phyloP scores from a whole-genome alignment of 2,113 vertebrate species.

The Crotalus horridus region DNA sequence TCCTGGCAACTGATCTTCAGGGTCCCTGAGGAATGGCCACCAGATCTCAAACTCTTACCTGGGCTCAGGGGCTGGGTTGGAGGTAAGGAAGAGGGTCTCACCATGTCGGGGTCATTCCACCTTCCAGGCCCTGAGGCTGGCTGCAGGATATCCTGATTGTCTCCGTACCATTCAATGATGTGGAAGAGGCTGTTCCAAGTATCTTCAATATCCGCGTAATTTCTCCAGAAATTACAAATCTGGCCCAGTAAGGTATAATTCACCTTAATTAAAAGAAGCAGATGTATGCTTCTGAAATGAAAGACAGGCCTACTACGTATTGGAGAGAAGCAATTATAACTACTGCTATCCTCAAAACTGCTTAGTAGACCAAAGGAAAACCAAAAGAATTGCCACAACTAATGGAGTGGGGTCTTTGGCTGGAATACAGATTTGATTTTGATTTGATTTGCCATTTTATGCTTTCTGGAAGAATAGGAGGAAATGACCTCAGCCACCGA shows the following conservation, averaged over 20 bases:
- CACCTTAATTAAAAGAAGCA: constrained; percentile 23
- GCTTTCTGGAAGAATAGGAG: not conserved
- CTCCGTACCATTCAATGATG: constrained; percentile 49
- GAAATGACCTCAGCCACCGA: not conserved
- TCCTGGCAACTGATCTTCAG: not conserved
- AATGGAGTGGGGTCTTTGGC: not conserved
- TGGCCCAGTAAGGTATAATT: constrained; percentile 46
- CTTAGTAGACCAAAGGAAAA: not conserved
- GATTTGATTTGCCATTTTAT: not conserved
- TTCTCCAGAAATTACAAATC: constrained; percentile 55
- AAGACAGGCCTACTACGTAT: not conserved
- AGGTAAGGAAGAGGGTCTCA: not conserved
- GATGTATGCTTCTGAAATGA: not conserved
- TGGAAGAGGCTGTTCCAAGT: constrained; percentile 42
- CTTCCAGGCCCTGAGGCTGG: constrained; percentile 43
- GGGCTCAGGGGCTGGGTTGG: not conserved
- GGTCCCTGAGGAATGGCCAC: not conserved
- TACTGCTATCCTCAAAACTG: not conserved
- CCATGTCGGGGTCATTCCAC: constrained; percentile 57
- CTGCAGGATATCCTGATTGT: constrained; percentile 36
- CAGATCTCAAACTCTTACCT: not conserved
- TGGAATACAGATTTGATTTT: not conserved
- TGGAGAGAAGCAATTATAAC: not conserved
- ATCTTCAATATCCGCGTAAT: constrained; percentile 48
- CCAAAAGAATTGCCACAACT: not conserved